These are phyloP conservation scores for Drosophila koepferae DNA, from an alignment of 2,888 invertebrate species.

Conservation along the genomic window DNA sequence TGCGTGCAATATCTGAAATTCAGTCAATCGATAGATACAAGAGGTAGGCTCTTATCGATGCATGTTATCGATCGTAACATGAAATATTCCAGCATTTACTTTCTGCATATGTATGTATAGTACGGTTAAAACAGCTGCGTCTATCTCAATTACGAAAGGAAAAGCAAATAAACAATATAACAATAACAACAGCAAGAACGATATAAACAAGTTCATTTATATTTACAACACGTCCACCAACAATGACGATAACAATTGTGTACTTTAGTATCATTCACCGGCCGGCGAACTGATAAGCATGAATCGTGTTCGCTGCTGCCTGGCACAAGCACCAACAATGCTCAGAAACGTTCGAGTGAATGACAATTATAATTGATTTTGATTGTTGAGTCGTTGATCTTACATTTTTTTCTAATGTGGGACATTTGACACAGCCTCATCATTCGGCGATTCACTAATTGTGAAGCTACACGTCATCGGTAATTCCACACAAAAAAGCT, in stretches of 20 bases:
- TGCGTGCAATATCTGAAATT: neutral
- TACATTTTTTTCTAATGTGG: constrained; percentile 23
- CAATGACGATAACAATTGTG: constrained; percentile 40
- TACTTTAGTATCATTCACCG: constrained; percentile 59
- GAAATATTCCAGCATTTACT: constrained; percentile 21
- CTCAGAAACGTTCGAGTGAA: constrained; percentile 13
- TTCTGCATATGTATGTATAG: neutral
- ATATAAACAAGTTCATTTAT: constrained; percentile 43
- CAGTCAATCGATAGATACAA: constrained; percentile 20
- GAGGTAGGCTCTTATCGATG: neutral
- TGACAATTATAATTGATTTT: constrained; percentile 49
- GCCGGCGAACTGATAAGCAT: constrained; percentile 74
- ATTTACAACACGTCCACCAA: constrained; percentile 48
- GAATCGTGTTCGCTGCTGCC: constrained; percentile 14
- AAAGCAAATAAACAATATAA: constrained; percentile 35
- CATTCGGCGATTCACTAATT: constrained; percentile 38
- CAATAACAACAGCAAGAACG: neutral
- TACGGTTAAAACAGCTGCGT: constrained; percentile 44
- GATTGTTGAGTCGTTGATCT: constrained; percentile 53
- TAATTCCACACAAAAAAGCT: constrained; percentile 9
- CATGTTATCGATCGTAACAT: constrained; percentile 31
- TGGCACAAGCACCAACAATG: constrained; percentile 10
- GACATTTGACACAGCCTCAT: constrained; percentile 22
- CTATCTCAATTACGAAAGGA: constrained; percentile 21
- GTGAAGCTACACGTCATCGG: constrained; percentile 69